A percentile compares a stretch with the other conserved stretches of the same genome.
Conservation (phyloP, 2,888 invertebrate species). For the Folsomia candida region DNA sequence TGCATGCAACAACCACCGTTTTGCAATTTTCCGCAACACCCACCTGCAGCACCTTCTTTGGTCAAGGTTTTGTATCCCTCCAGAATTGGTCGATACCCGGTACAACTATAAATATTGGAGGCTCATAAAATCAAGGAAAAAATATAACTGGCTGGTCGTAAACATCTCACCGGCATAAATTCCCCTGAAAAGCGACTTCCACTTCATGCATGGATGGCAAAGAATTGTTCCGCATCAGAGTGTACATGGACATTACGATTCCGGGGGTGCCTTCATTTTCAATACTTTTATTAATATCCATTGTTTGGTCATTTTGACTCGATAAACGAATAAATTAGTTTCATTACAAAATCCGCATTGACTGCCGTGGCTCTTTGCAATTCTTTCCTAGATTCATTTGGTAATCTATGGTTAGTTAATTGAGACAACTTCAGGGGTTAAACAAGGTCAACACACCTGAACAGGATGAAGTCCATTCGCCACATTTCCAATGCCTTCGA, state of each 20-base stretch:
- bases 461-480: constrained; percentile 74
- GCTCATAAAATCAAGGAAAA: no score
- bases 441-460: constrained; percentile 62
- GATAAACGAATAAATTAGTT: neutral
- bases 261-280: no score
- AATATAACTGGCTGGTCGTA: no score
- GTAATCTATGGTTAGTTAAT: neutral
- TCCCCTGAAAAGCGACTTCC: constrained; percentile 77
- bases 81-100: constrained; percentile 89
- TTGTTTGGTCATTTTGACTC: no score
- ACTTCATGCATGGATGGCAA: constrained; percentile 74
- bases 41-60: constrained; percentile 27
- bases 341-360: constrained; percentile 87
- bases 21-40: constrained; percentile 12
- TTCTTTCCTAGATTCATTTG: constrained; percentile 50
- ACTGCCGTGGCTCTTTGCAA: constrained; percentile 86
- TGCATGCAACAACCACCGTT: constrained; percentile 44
- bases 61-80: constrained; percentile 81
- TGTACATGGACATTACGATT: constrained; percentile 96
- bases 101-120: no score
- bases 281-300: no score
- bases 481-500: constrained; percentile 88
- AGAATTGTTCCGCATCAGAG: constrained; percentile 64
- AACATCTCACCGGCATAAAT: no score
- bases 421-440: neutral